Evolutionary conservation across 2,888 invertebrate genomes (phyloP), one percentile per base, ranked within the genome.

Genomic region (Idaea aversata): DNA sequence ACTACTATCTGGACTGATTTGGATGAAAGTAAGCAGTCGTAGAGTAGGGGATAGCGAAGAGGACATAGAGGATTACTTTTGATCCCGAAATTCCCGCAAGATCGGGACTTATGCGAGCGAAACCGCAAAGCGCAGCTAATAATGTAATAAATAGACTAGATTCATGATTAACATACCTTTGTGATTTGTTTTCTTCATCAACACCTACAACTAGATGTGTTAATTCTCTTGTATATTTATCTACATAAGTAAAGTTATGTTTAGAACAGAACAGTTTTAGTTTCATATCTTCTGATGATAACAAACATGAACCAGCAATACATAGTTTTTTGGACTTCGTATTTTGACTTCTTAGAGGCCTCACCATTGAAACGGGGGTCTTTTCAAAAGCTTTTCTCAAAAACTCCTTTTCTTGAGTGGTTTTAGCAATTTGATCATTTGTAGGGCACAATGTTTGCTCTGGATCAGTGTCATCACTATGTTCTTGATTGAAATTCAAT

Each of bases 201-300:
- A 91, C 90, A 58, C 84, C 80, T 6, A 93, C 91, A 62, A 93
- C 87, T 59, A 93, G 77, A 82, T 93, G 93, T 5, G 93, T 91
- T 65, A 93, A 66, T 7, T 88, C 85, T 10, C 78, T 80, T 3
- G 80, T 77, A 71, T 87, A 93, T 67, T 86, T 86, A 13, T 90
- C 87, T 0, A 83, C 73, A 69, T 82, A 89, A n/a, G 68, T 81
- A 93, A 82, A 82, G 61, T 79, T 78, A 7, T 72, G 79, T 67
- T 81, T 76, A 10, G 66, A 67, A 73, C 92, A 92, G 10, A 91
- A 71, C 6, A 67, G 57, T 71, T 86, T 89, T 0, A 92, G 70
- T 65, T 80, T 84, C 0, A 70, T 70, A 15, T 79, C 67, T 75
- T 92, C 88, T 34, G 61, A 59, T 1, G 77, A 6, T 0, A 78